Evolutionary conservation across 1,140 invertebrate genomes (phyloP).

Genomic region (Heliconius eleuchia): DNA sequence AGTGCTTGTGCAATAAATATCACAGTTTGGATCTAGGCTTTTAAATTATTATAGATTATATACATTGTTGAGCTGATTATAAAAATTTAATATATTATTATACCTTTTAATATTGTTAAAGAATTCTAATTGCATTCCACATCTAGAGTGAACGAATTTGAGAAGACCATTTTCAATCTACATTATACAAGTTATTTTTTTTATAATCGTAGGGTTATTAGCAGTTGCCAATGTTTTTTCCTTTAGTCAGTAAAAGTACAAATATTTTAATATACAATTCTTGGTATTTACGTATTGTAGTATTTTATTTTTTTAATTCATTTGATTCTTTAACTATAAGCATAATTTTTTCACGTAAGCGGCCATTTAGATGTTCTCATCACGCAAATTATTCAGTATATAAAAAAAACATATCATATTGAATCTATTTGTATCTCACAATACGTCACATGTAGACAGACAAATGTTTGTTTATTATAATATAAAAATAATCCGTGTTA

Average conservation of each 20-base stretch:
- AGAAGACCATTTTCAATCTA: slow-evolving; percentile 80
- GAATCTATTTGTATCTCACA: slow-evolving; percentile 57
- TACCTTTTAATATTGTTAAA: slow-evolving; percentile 83
- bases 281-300: slow-evolving; percentile 82
- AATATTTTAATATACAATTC: slow-evolving; percentile 83
- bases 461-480: slow-evolving; percentile 22
- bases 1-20: slow-evolving; percentile 83
- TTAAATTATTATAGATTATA: slow-evolving; percentile 83
- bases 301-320: slow-evolving; percentile 77
- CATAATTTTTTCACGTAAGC: slow-evolving; percentile 76
- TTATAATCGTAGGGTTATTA: slow-evolving; percentile 81
- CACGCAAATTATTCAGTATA: slow-evolving; percentile 76
- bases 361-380: slow-evolving; percentile 72
- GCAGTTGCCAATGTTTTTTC: slow-evolving; percentile 82
- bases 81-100: slow-evolving; percentile 84
- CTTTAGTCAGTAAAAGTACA: slow-evolving; percentile 83
- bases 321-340: slow-evolving; percentile 79
- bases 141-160: slow-evolving; percentile 81
- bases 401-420: slow-evolving; percentile 79
- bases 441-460: slow-evolving; percentile 47
- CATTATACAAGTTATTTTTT: slow-evolving; percentile 81
- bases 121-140: slow-evolving; percentile 83
- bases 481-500: background rate
- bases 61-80: slow-evolving; percentile 83
- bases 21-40: slow-evolving; percentile 83